Conservation (phyloP, 2,888 invertebrate species). For the Chromoteleia sp. region DNA sequence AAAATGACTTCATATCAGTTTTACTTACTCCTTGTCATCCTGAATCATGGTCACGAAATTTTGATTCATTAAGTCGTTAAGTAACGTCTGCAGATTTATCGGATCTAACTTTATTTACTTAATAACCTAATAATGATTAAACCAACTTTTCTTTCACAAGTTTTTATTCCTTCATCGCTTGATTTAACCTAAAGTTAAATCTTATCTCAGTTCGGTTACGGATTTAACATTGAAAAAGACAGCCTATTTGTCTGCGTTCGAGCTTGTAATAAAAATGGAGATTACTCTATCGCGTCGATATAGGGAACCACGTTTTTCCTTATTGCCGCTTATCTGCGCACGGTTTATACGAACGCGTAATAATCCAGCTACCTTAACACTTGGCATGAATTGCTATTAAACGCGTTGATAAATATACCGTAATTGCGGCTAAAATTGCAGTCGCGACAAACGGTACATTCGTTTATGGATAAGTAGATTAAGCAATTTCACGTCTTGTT, state of each 20-base stretch:
- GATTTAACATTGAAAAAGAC: conserved; percentile 34
- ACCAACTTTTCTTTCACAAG: conserved; percentile 22
- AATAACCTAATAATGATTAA: conserved; percentile 3
- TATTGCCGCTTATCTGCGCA: conserved; percentile 47
- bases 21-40: too few relatives aligned
- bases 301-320: conserved; percentile 46
- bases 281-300: conserved; percentile 56
- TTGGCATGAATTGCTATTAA: conserved; percentile 55
- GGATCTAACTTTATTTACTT: too few relatives aligned
- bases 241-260: conserved; percentile 51
- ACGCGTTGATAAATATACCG: conserved; percentile 64
- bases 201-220: conserved; percentile 30
- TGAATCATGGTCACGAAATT: too few relatives aligned
- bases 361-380: conserved; percentile 47
- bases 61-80: too few relatives aligned
- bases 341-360: conserved; percentile 52
- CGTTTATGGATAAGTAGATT: conserved; percentile 54
- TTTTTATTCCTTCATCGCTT: conserved; percentile 9
- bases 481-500: conserved; percentile 43
- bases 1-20: too few relatives aligned
- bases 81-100: too few relatives aligned
- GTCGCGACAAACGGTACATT: conserved; percentile 59
- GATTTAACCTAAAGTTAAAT: conserved; percentile 39
- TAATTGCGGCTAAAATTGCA: conserved; percentile 61
- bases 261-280: conserved; percentile 26